Base-by-base conservation (phyloP, 2,888 invertebrate genomes). In the Apotomis betuletana region DNA sequence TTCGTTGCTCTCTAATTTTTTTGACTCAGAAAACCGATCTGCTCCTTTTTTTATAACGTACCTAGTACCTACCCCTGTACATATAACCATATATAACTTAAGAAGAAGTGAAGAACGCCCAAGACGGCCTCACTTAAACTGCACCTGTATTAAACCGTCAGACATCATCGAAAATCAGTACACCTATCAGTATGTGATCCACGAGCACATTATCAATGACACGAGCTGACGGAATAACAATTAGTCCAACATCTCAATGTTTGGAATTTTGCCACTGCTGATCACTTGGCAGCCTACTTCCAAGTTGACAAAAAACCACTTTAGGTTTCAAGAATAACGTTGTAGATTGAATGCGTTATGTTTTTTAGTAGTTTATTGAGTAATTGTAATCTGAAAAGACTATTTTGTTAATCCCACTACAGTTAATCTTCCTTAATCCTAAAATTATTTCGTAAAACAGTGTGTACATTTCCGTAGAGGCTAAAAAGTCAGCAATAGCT, bases 191-290 rank as follows among this genome's bases (percentile, higher is more conserved):
- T 69, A 69, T 57, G 46, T 63, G n/a, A 6, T 27, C n/a, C 65
- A 15, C 41, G 61, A 10, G 5, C 44, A 57, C 44, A 15, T 57
- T 44, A 71, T 62, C 67, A 67, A 67, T 67, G 61, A 15, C 67
- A 62, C 15, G 46, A 67, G 67, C 67, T 8, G 54, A 5, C 44
- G 36, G 71, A 71, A 71, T 71, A 4, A 52, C 44, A 71, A 71
- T 61, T 12, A 62, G 60, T 6, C n/a, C 10, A 46, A 6, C 9
- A 13, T 36, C 41, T n/a, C 51, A 51, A 10, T 51, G 55, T 57
- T 71, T 27, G 59, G 49, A 57, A 59, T 59, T 60, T 61, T 67
- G 54, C 27, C 55, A 57, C 60, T 61, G 6, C 41, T 41, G 41
- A 27, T 27, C 27, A 41, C 41, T 6, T 64, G 3, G 13, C 5